Evolutionary conservation across 1,140 invertebrate species (phyloP).

Genomic region (Cheumatopsyche charites): DNA sequence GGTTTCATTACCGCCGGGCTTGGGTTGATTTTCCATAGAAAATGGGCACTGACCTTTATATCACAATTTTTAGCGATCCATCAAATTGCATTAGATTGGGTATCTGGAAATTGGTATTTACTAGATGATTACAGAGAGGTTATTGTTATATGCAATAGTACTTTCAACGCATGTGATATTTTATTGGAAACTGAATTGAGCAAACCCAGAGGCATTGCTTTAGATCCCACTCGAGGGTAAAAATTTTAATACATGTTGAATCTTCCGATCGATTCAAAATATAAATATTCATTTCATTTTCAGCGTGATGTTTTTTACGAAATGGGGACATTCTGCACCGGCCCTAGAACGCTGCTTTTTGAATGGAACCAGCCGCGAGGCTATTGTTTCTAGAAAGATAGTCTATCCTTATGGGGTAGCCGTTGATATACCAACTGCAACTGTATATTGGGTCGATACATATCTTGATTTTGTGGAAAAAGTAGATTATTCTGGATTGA

Average conservation of each 20-base stretch:
- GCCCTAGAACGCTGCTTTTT: conserved; percentile 68
- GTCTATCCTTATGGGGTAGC: conserved; percentile 76
- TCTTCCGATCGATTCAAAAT: not conserved
- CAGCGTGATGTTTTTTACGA: conserved; percentile 79
- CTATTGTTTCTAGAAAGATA: conserved; percentile 67
- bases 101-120: conserved; percentile 85
- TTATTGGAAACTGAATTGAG: conserved; percentile 73
- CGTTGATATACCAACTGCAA: conserved; percentile 73
- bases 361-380: conserved; percentile 64
- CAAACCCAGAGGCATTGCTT: conserved; percentile 77
- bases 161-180: conserved; percentile 68
- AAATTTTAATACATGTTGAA: not conserved
- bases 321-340: conserved; percentile 69
- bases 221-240: conserved; percentile 80
- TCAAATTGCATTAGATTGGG: conserved; percentile 83
- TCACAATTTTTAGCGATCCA: conserved; percentile 62
- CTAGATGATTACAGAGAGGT: conserved; percentile 75
- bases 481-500: conserved; percentile 72
- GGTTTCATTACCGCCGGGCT: no score
- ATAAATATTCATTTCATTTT: conserved; percentile 1
- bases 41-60: no score
- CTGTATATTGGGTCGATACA: conserved; percentile 81
- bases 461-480: conserved; percentile 77
- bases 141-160: conserved; percentile 73
- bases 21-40: no score